Percentiles rank a stretch among this genome's conserved stretches.
phyloP scores from a whole-genome alignment of 2,797 vertebrate species.

The Gallinago solitaria region DNA sequence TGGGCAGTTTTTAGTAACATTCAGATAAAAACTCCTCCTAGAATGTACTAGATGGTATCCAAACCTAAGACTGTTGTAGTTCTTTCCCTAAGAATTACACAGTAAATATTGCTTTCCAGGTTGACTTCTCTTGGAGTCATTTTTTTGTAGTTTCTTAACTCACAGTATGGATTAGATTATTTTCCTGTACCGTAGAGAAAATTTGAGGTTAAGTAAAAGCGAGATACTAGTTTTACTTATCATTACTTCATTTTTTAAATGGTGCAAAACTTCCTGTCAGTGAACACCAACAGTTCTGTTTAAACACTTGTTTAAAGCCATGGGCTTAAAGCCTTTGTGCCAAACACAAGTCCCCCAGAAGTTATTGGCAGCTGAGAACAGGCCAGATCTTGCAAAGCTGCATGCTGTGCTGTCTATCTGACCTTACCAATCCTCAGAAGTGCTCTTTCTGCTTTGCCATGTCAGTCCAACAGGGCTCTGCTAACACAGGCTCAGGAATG shows the following conservation, averaged over 20 bases:
- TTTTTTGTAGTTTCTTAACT: background rate
- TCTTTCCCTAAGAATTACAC: background rate
- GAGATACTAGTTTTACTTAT: background rate
- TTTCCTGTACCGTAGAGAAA: background rate
- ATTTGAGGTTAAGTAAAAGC: background rate
- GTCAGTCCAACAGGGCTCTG: background rate
- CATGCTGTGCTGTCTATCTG: fast-evolving
- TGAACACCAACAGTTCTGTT: background rate
- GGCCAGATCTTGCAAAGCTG: background rate
- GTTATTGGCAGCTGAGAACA: background rate
- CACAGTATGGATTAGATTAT: background rate
- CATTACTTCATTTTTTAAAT: background rate
- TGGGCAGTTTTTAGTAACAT: background rate
- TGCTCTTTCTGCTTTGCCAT: background rate
- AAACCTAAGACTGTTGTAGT: background rate
- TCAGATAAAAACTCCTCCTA: background rate
- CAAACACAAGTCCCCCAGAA: background rate
- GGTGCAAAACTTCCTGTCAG: background rate
- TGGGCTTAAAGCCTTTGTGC: background rate
- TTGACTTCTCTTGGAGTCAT: background rate
- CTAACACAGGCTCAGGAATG: fast-evolving
- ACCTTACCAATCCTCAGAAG: too few relatives aligned
- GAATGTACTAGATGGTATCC: background rate
- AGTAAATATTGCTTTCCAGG: background rate
- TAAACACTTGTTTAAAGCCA: background rate